Evolutionary conservation across 2,113 vertebrate genomes (phyloP), one percentile per base, ranked within the genome.

Genomic region (Oryzias woworae): DNA sequence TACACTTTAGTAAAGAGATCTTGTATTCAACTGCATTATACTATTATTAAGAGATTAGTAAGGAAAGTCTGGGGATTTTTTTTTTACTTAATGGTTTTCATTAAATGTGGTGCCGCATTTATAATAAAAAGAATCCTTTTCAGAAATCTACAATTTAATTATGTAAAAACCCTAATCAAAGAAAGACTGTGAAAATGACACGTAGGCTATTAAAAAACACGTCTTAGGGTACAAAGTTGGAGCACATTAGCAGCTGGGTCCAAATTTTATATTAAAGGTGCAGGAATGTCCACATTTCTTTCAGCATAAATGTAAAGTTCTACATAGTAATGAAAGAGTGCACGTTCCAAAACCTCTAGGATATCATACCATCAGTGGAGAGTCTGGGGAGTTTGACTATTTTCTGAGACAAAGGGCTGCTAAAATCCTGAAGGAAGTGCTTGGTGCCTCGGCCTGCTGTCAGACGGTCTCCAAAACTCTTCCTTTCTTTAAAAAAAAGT

Each of bases 341-440:
- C 7, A 3, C 23, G 8, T 28, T 53, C 17, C 7, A 14, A 41
- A 44, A 59, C 43, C 10, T 28, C 1, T 48, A 23, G 7, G 6
- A 31, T 14, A 54, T 82, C 47, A 52, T 82, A 95, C 94, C 93
- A 90, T 96, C 93, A 77, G 89, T 87, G 44, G 94, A 91, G 81
- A 92, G 92, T 53, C 87, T 90, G 68, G 92, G 82, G 83, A 85
- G 93, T 92, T 95, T 95, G 85, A 91, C 64, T 75, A 93, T 82
- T 88, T 95, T 95, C 81, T 91, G 92, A 73, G 92, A 91, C 22
- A 92, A 79, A 68, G 92, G 88, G 76, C 90, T 90, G 84, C 62
- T 92, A 88, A 90, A 94, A 61, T 95, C 92, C 65, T 92, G 92
- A 53, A 87, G 90, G 79, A 91, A 94, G 18, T 94, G 87, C 87